These are phyloP conservation scores for Drosophila macrospina DNA, from an alignment of 2,888 invertebrate genomes.

Conservation along the genomic window DNA sequence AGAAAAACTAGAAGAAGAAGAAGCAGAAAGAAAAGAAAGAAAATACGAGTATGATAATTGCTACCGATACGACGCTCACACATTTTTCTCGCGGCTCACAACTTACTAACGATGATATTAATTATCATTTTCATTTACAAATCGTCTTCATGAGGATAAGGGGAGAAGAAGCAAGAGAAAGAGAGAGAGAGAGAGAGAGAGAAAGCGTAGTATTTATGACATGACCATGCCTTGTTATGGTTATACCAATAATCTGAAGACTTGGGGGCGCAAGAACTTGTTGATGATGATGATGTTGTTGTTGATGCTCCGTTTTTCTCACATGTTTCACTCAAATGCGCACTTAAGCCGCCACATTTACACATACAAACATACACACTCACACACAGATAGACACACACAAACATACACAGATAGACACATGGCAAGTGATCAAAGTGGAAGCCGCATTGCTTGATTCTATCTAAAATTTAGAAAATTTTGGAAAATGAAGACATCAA, in stretches of 20 bases:
- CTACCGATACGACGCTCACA: conserved; percentile 54
- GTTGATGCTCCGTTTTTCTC: conserved; percentile 73
- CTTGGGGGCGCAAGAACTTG: conserved; percentile 41
- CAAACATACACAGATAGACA: conserved; percentile 36
- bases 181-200: not conserved
- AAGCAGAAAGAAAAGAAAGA: conserved; percentile 20
- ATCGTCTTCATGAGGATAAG: conserved; percentile 42
- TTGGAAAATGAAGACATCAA: conserved; percentile 69
- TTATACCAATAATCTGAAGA: not conserved
- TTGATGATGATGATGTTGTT: conserved; percentile 46
- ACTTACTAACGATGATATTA: conserved; percentile 74
- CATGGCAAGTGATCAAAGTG: conserved; percentile 72
- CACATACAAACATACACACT: conserved; percentile 34
- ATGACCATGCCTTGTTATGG: conserved; percentile 58
- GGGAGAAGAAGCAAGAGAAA: not conserved
- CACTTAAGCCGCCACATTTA: conserved; percentile 62
- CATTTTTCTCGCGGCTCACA: conserved; percentile 22
- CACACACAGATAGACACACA: conserved; percentile 35
- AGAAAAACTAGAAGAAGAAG: conserved; percentile 10
- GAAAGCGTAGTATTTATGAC: conserved; percentile 69
- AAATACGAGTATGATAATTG: conserved; percentile 73
- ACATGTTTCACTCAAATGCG: conserved; percentile 71
- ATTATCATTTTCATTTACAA: conserved; percentile 77
- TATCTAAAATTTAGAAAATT: conserved; percentile 47
- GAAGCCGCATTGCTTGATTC: conserved; percentile 54